Base-by-base conservation (phyloP, 2,113 vertebrate genomes). In the Plecotus auritus region DNA sequence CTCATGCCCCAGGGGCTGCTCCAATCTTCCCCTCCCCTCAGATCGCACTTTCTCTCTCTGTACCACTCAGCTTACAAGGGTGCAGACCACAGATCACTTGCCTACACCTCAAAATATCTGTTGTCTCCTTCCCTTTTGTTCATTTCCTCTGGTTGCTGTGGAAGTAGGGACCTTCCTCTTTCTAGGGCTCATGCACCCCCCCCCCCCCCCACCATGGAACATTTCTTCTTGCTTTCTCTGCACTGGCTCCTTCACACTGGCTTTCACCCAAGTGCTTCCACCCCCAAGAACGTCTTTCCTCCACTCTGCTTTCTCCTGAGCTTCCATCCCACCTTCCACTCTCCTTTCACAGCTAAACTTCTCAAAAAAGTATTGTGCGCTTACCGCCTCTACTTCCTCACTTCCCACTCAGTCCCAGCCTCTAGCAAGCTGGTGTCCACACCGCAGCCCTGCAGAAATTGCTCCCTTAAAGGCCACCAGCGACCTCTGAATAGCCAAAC, bases 361-460 rank as follows among this genome's bases (percentile, higher is more conserved):
- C 95, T 96, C 37, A 45, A 96, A 95, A 95, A 96, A 96, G 95
- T 95, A 96, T 88, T 70, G 61, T 85, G 92, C 42, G 90, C 82
- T 96, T 93, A 59, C 95, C 69, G 78, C 96, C 95, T 96, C 96
- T 95, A 83, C 96, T 97, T 97, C 96, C 95, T 95, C 97, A 95
- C 96, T 93, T 97, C 97, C 97, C 92, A 97, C 96, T 78, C 86
- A 83, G 94, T 66, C 40, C 94, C 91, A 93, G 82, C 96, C 95
- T 92, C 96, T 80, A 95, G 90, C 96, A 96, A 95, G 97, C 97
- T 97, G 96, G 85, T 61, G 45, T 86, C 85, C 77, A 56, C 66
- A 66, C 47, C 54, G n/a, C 40, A 92, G 54, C 82, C 49, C 45
- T 73, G 77, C 77, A 92, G 91, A 91, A 95, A 95, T 88, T 97